Base-by-base conservation (phyloP, 2,888 invertebrate species). In the Acanthoscelides obtectus region DNA sequence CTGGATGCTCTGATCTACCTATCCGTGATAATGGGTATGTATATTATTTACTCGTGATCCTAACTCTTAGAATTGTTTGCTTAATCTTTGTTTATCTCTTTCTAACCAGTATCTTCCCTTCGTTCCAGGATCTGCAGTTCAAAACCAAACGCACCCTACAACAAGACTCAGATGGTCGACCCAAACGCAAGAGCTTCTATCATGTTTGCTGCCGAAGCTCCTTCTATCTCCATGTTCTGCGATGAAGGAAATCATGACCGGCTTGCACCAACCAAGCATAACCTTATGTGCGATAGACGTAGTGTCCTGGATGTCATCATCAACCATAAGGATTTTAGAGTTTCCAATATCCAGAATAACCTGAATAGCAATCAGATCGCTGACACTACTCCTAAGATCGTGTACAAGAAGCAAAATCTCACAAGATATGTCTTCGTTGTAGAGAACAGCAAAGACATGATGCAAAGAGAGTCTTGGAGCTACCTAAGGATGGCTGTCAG, bases 221-320 rank as follows among this genome's bases (percentile, higher is more conserved):
- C 87, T 4, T 85, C 85, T 76, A 87, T 90, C 17, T 87, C 86
- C 4, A 87, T 88, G 82, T 91, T 91, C 81, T 92, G 91, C 81
- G 89, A 91, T 78, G 87, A 88, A 64, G 86, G 86, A 21, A 89
- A 85, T 64, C 91, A 91, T 83, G 89, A 91, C 80, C 84, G 86
- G 3, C 87, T 88, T 73, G 89, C 90, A 0, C 91, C 91, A 0
- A 91, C 90, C 22, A 90, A 90, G 82, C 92, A 91, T 75, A 92
- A 91, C 81, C 86, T 88, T 45, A 84, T 91, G 22, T 92, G 92
- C 80, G 86, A 88, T 71, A 86, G 89, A 22, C 86, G 87, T 67
- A 90, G 90, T 78, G 88, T 89, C 1, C 85, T 89, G 79, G 89
- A 90, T 73, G 87, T 91, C 21, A 89, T 90, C 71, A 81, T 87